Conservation (phyloP, 2,113 vertebrate genomes). For the Strigops habroptila region DNA sequence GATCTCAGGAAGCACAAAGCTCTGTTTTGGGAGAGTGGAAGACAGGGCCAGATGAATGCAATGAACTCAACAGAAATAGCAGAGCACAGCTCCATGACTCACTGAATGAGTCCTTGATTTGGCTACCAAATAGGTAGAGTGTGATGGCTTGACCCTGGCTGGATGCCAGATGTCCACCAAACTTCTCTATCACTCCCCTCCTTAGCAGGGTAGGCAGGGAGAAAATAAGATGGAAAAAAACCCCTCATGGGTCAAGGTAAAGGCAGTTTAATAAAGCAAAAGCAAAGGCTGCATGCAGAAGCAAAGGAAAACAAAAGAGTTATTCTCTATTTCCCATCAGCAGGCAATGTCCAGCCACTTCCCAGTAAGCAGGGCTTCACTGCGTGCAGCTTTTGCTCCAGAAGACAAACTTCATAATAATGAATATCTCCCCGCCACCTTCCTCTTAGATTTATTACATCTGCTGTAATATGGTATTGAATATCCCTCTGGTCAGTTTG, state of each 20-base stretch:
- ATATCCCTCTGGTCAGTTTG: not conserved
- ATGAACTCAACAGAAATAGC: not conserved
- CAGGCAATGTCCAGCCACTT: not conserved
- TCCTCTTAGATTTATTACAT: not conserved
- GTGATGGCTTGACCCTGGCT: not conserved
- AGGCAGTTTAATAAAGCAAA: not conserved
- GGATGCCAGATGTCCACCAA: not conserved
- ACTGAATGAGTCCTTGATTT: not conserved
- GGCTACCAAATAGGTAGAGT: not conserved
- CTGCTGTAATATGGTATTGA: not conserved
- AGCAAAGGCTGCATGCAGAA: accelerated
- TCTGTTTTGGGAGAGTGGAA: not conserved
- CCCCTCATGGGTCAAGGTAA: not conserved
- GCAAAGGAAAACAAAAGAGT: not conserved
- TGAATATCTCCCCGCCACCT: not conserved
- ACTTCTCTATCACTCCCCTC: not conserved
- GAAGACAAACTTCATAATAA: not conserved
- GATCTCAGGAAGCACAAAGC: not conserved
- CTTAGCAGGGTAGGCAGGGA: accelerated
- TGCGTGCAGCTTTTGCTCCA: too few relatives aligned
- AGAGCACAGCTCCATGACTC: not conserved
- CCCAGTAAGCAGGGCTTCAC: not conserved
- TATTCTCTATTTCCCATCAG: not conserved
- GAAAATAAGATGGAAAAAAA: not conserved
- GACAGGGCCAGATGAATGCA: not conserved